Conservation (phyloP, 2,888 invertebrate species). For the Rhogogaster chlorosoma region DNA sequence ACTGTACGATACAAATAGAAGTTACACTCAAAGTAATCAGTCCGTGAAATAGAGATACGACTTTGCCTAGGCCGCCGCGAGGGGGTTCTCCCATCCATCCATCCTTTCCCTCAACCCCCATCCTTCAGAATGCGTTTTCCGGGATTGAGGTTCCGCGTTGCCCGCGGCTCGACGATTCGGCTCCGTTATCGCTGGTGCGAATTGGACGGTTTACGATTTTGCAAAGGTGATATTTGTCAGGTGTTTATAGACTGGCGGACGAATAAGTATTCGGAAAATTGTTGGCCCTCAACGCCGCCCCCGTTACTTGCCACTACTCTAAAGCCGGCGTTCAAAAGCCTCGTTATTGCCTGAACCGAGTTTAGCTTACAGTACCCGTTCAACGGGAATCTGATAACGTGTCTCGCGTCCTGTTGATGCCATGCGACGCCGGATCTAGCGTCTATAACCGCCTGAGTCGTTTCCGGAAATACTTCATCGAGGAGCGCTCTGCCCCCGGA, state of each 20-base stretch:
- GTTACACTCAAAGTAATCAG: constrained; percentile 31
- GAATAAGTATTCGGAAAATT: constrained; percentile 93
- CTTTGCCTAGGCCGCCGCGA: background rate
- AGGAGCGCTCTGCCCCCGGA: constrained; percentile 89
- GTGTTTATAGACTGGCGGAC: constrained; percentile 81
- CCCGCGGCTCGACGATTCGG: background rate
- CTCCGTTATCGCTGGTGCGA: constrained; percentile 44
- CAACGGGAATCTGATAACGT: constrained; percentile 91
- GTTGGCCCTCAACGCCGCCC: constrained; percentile 93
- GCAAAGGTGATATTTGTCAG: constrained; percentile 63
- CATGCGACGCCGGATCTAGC: constrained; percentile 89
- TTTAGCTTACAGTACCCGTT: constrained; percentile 95
- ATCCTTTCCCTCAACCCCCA: background rate
- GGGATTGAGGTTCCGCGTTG: background rate
- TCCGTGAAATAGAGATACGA: constrained; percentile 16
- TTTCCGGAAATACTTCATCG: constrained; percentile 88
- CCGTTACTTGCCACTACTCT: constrained; percentile 90
- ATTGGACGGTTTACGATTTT: constrained; percentile 30
- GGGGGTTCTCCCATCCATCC: background rate
- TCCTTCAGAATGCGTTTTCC: background rate
- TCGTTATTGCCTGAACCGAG: constrained; percentile 92
- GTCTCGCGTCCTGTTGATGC: constrained; percentile 90
- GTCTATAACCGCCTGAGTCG: constrained; percentile 89
- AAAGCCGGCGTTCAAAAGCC: constrained; percentile 89
- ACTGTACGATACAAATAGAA: background rate